Evolutionary conservation across 64 coral and sea anemone species (phyloP), one percentile per base, ranked within the genome.

Genomic region (Stichodactyla mertensii): DNA sequence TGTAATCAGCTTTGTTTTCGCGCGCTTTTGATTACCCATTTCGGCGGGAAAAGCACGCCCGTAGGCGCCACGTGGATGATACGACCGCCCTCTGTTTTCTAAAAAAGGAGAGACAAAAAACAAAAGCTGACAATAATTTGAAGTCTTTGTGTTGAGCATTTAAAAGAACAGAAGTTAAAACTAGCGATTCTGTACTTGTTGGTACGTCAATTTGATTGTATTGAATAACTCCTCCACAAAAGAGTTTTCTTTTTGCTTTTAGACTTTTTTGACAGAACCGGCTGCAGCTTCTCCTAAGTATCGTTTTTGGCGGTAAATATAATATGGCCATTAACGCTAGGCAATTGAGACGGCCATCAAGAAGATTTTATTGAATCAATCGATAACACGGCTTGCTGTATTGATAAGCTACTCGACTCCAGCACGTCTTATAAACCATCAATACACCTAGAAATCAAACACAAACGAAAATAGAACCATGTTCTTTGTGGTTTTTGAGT

Each of bases 311-410:
- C 78, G 51, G 26, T 54, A 55, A 54, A 55, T 53, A 81, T 81
- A 81, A 53, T 53, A 53, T 53, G 53, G 53, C 78, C 31, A 81
- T 81, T 81, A 81, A 53, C 78, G 78, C 36, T 54, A 55, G 78
- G 78, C 78, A 81, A 81, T 81, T 81, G 78, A 81, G 52, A 81
- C 78, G 51, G n/a, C 36, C 36, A 81, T 81, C 78, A 81, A 26
- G 4, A 26, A 31, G 12, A 74, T 8, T 36, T 74, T 74, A 74
- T 74, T 74, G 24, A 74, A 74, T 74, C 69, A 74, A 74, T 74
- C 69, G 16, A 74, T 74, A 74, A 74, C 69, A 74, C 26, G 69
- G 69, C 23, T 74, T 31, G 69, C 20, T 74, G 69, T 31, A 27
- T 27, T 74, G 69, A 74, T 74, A 74, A 74, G 24, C 10, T 74